phyloP scores from a whole-genome alignment of 1,140 invertebrate genomes.

The Hormaphis cornu region DNA sequence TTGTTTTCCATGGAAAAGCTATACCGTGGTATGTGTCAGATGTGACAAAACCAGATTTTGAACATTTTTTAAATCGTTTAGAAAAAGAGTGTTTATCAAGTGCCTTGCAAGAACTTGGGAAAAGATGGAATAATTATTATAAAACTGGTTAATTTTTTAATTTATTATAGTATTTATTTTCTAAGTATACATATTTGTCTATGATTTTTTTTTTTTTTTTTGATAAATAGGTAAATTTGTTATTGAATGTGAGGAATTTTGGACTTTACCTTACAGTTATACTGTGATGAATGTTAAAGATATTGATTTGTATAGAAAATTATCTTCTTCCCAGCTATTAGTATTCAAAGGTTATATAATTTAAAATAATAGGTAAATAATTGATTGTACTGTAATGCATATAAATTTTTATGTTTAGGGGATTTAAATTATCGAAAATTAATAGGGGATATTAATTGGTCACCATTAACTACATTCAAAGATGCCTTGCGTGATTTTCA shows the following conservation, averaged over 20 bases:
- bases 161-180: not conserved
- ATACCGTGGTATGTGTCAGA: conserved; percentile 98
- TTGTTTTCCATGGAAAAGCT: conserved; percentile 78
- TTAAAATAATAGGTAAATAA: too few species aligned
- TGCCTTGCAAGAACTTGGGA: conserved; percentile 33
- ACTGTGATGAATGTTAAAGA: conserved; percentile 64
- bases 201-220: not conserved
- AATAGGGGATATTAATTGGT: conserved; percentile 79
- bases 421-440: conserved; percentile 94
- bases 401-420: not conserved
- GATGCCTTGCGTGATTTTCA: conserved; percentile 68
- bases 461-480: conserved; percentile 57
- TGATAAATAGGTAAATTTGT: conserved; percentile 33
- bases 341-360: conserved; percentile 74
- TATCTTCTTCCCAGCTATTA: conserved; percentile 59
- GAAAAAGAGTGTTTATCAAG: conserved; percentile 41
- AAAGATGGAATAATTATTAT: conserved; percentile 8
- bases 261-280: conserved; percentile 77
- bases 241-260: conserved; percentile 58
- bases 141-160: not conserved
- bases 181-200: not conserved
- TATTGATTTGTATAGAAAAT: conserved; percentile 58
- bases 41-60: conserved; percentile 64
- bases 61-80: conserved; percentile 54
- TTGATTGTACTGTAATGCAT: not conserved